A percentile compares a stretch with the other conserved stretches of the same genome.
Conservation (phyloP, 30 jellyfish, hydroid and myxozoan species). For the Turritopsis rubra region DNA sequence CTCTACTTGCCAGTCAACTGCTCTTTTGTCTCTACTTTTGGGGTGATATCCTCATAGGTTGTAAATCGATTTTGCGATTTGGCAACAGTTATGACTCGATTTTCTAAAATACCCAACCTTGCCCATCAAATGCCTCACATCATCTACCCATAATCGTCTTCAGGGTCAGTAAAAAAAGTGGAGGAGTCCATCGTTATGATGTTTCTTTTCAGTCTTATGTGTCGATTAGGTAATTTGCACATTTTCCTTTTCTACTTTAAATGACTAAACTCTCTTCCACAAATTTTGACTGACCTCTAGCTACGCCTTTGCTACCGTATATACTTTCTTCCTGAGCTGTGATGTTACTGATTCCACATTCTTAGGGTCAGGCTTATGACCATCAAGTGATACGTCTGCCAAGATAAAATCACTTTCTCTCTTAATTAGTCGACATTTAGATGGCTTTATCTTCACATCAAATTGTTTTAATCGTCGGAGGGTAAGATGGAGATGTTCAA, state of each 20-base stretch:
- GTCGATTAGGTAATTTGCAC: too few species aligned
- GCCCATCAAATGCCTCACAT: not conserved
- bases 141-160: too few species aligned
- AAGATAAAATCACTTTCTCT: not conserved
- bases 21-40: too few species aligned
- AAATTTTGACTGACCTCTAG: too few species aligned
- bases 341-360: constrained; percentile 1
- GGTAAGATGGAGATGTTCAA: not conserved
- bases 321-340: not conserved
- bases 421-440: not conserved
- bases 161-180: too few species aligned
- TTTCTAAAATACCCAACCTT: not conserved
- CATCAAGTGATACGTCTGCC: constrained; percentile 14
- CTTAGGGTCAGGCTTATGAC: constrained; percentile 21
- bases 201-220: too few species aligned
- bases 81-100: not conserved
- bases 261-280: too few species aligned
- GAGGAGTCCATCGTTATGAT: too few species aligned
- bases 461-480: constrained; percentile 2
- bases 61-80: not conserved
- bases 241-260: too few species aligned
- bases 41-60: not conserved
- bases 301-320: too few species aligned
- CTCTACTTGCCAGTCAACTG: not conserved
- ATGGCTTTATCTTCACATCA: not conserved